Conservation (phyloP, 2,797 vertebrate genomes). For the Sebastes flavidus region DNA sequence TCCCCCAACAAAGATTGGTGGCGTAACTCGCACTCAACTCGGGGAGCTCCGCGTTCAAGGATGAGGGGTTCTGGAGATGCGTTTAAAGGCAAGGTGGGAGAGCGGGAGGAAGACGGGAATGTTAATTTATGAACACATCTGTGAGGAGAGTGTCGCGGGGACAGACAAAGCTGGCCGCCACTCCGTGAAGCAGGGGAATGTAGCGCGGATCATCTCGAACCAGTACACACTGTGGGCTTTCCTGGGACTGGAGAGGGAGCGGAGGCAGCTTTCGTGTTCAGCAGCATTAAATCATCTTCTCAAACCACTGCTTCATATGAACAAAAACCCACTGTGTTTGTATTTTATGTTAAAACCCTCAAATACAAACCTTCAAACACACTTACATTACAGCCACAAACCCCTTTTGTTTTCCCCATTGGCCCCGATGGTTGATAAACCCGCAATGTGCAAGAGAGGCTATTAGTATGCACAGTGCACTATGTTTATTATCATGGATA, state of each 20-base stretch:
- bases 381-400: slow-evolving; percentile 14
- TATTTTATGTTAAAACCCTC: background rate
- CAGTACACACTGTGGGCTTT: background rate
- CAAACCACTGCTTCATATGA: slow-evolving; percentile 26
- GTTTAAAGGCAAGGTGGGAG: slow-evolving; percentile 21
- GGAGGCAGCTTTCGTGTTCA: slow-evolving; percentile 7
- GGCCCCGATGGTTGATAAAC: background rate
- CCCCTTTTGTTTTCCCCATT: background rate
- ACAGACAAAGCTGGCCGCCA: background rate
- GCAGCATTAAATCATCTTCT: slow-evolving; percentile 29
- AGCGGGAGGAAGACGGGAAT: slow-evolving; percentile 9
- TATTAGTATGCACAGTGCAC: slow-evolving; percentile 46
- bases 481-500: slow-evolving; percentile 45
- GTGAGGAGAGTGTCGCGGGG: slow-evolving; percentile 8
- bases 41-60: slow-evolving; percentile 55
- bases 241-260: slow-evolving; percentile 6
- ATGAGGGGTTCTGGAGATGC: slow-evolving; percentile 62
- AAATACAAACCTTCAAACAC: slow-evolving; percentile 32
- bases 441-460: background rate
- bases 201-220: background rate
- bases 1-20: slow-evolving; percentile 68
- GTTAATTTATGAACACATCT: slow-evolving; percentile 41
- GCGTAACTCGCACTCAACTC: slow-evolving; percentile 59
- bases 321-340: slow-evolving; percentile 18
- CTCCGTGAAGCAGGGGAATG: slow-evolving; percentile 11